A percentile compares a stretch with the other conserved stretches of the same genome.
phyloP scores from a whole-genome alignment of 2,113 vertebrate species.

The Neopipo cinnamomea region DNA sequence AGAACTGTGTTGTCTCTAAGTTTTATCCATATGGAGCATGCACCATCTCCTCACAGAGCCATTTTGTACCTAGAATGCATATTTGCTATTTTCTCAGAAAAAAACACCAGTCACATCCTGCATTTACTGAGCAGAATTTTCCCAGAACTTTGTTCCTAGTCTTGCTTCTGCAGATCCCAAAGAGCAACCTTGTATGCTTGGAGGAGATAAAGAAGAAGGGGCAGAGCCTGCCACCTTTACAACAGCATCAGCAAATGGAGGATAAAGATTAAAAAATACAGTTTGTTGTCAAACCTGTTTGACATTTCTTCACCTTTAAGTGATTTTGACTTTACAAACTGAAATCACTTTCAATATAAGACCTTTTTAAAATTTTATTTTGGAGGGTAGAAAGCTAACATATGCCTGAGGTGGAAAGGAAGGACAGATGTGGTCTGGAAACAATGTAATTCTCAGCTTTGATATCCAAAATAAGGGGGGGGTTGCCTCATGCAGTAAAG shows the following conservation, averaged over 20 bases:
- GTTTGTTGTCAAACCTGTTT: neutral
- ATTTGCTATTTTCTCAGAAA: neutral
- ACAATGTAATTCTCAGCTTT: neutral
- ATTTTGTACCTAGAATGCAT: neutral
- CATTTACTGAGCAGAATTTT: neutral
- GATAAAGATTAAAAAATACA: neutral
- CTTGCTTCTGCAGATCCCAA: neutral
- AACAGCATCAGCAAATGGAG: neutral
- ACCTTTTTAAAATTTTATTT: neutral
- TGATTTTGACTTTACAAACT: neutral
- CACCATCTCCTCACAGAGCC: neutral
- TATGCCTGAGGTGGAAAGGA: neutral
- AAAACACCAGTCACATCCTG: neutral
- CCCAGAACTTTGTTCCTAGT: neutral
- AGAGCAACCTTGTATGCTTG: neutral
- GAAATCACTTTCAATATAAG: neutral
- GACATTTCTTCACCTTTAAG: neutral
- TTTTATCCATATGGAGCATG: neutral
- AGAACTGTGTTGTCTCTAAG: neutral
- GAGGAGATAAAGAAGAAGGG: neutral
- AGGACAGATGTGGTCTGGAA: neutral
- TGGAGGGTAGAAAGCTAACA: neutral
- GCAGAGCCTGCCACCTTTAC: neutral
- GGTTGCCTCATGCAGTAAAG: neutral
- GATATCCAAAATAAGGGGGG: fast-evolving